Evolutionary conservation across 1,140 invertebrate species (phyloP), one percentile per base, ranked within the genome.

Genomic region (Aricia agestis): DNA sequence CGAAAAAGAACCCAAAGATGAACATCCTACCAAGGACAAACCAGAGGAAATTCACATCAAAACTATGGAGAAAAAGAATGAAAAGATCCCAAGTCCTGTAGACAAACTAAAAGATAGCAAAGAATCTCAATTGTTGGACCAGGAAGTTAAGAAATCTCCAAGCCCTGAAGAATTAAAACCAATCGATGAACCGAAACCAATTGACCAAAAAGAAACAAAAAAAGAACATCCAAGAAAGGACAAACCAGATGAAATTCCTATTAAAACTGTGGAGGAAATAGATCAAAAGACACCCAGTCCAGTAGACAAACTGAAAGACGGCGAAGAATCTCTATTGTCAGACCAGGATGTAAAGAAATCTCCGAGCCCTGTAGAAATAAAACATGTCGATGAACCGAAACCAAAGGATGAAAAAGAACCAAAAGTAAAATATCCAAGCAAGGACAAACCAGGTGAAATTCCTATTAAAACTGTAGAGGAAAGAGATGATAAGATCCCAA

Each of bases 171-270:
- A 59, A 32, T 42, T 31, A 36, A n/a, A 59, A 32, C 57, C 36
- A 57, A 36, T 45, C 0, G 9, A 58, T 36, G 18, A 9, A 7
- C 25, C 7, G 2, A 36, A 65, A 18, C 68, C 65, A 66, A 17
- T 11, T 9, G 32, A 32, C 4, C n/a, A 67, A 6, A 71, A 71
- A 18, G 63, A 10, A 15, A 6, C 65, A 68, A 9, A 68, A 72
- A 32, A 18, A 4, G 15, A 11, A 31, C 10, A 67, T 18, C 31
- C n/a, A 31, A 17, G 25, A 0, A 58, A 58, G 13, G 10, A n/a
- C 15, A 17, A 58, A 10, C 52, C 52, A 17, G 52, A n/a, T 6
- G 25, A 25, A 25, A 25, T 25, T 25, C 25, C 25, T 3, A 25
- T 25, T n/a, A n/a, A n/a, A n/a, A 32, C 32, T 32, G 52, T 57